Percentiles rank a stretch among this genome's conserved stretches.
phyloP scores from a whole-genome alignment of 2,888 invertebrate genomes.

The Phytoseiulus persimilis region DNA sequence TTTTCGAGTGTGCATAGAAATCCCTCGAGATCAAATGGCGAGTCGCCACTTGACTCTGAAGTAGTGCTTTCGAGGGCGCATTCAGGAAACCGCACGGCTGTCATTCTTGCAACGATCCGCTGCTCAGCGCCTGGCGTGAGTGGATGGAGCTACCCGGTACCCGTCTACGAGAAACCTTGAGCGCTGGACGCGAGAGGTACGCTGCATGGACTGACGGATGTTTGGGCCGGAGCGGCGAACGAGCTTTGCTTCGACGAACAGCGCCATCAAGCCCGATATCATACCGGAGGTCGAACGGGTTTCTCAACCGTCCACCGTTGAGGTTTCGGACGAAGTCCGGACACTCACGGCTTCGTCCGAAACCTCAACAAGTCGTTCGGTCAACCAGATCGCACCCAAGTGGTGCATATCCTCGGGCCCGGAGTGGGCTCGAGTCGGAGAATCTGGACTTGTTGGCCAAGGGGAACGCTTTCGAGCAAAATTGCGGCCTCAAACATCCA shows the following conservation, averaged over 20 bases:
- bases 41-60: slow-evolving; percentile 34
- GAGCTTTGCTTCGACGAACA: not conserved
- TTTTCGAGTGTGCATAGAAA: not conserved
- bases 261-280: not conserved
- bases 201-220: no score
- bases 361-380: not conserved
- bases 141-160: no score
- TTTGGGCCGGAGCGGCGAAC: not conserved
- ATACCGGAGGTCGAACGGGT: not conserved
- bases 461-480: no score
- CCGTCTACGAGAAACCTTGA: no score
- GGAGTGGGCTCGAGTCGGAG: not conserved
- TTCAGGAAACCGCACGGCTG: slow-evolving; percentile 29
- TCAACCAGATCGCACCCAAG: not conserved
- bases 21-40: not conserved
- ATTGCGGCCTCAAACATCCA: not conserved
- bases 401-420: not conserved
- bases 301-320: not conserved
- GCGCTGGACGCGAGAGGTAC: no score
- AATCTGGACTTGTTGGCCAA: no score
- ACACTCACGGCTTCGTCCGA: not conserved
- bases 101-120: not conserved
- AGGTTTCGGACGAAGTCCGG: not conserved
- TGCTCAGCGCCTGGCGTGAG: no score
- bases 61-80: not conserved